A percentile compares a stretch with the other conserved stretches of the same genome.
Conservation (phyloP, 1,140 invertebrate species). For the Pachyrhynchus sulphureomaculatus region DNA sequence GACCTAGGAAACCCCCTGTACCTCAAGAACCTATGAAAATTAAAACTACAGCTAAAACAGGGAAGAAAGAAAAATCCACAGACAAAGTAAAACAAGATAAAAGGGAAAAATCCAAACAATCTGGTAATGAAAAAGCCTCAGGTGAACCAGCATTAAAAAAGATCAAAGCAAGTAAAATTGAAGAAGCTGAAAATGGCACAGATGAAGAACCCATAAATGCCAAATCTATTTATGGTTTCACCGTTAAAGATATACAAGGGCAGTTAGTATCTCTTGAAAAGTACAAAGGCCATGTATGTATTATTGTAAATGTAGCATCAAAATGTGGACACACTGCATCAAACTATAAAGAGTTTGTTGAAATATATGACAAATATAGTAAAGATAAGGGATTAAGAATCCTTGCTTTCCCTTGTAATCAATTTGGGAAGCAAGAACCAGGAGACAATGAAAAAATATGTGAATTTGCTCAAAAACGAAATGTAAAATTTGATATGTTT, state of each 20-base stretch:
- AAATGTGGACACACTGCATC: constrained; percentile 78
- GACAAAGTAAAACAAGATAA: too few species aligned
- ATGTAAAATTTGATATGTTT: constrained; percentile 79
- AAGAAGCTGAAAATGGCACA: not conserved
- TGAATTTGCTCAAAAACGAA: constrained; percentile 68
- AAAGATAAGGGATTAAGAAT: constrained; percentile 68
- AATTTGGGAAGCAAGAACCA: constrained; percentile 83
- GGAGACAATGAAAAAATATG: constrained; percentile 71
- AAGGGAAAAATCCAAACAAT: too few species aligned
- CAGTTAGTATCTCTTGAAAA: constrained; percentile 69
- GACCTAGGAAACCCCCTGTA: too few species aligned
- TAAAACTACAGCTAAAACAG: too few species aligned
- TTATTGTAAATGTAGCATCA: constrained; percentile 87
- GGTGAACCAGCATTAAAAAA: too few species aligned
- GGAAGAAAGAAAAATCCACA: too few species aligned
- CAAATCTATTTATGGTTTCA: constrained; percentile 69
- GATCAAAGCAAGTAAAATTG: not conserved
- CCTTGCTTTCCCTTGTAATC: constrained; percentile 91
- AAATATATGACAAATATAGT: constrained; percentile 70
- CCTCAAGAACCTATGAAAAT: too few species aligned
- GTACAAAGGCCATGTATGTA: constrained; percentile 68
- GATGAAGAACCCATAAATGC: not conserved
- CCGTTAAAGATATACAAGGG: constrained; percentile 70
- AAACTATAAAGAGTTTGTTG: constrained; percentile 75
- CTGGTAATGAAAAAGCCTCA: too few species aligned